Evolutionary conservation across 2,113 vertebrate species (phyloP).

Genomic region (Seriola quinqueradiata): DNA sequence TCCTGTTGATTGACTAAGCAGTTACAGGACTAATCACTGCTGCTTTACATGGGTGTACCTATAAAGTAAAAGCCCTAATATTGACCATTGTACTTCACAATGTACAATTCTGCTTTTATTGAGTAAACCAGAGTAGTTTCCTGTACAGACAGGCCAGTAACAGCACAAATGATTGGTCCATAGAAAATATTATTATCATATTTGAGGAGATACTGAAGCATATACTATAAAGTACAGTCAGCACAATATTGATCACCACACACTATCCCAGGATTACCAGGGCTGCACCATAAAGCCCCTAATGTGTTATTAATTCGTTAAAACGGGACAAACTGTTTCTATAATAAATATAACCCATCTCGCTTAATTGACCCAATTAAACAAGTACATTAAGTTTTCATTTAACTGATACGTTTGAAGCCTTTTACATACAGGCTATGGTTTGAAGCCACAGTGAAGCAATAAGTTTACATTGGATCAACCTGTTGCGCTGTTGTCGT

Average conservation of each 20-base stretch:
- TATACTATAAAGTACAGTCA: not conserved
- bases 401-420: not conserved
- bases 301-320: not conserved
- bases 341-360: not conserved
- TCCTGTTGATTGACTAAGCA: not conserved
- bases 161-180: not conserved
- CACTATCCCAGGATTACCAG: not conserved
- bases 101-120: not conserved
- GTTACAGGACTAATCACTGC: not conserved
- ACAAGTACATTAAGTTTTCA: not conserved
- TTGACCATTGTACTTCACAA: not conserved
- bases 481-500: conserved; percentile 74
- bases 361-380: not conserved
- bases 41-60: not conserved
- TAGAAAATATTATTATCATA: not conserved
- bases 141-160: not conserved
- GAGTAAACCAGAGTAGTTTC: not conserved
- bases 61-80: not conserved
- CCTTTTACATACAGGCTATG: no score
- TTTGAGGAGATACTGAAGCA: not conserved
- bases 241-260: not conserved
- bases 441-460: not conserved
- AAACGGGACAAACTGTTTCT: not conserved
- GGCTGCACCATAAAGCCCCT: not conserved
- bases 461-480: conserved; percentile 44